Evolutionary conservation across 2,113 vertebrate genomes (phyloP), one percentile per base, ranked within the genome.

Genomic region (Eurystomus gularis): DNA sequence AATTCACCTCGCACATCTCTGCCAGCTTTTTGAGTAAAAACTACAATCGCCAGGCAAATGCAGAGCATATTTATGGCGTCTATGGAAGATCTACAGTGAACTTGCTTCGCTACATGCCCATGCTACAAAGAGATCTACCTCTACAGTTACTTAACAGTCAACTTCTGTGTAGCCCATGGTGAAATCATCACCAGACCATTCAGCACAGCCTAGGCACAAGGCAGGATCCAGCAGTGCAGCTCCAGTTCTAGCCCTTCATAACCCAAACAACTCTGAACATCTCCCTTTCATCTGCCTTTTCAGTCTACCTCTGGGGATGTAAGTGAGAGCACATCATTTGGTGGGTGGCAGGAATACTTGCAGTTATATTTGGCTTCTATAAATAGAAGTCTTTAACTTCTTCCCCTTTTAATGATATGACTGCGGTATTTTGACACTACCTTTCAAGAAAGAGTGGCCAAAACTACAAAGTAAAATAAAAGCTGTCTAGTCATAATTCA

Each of bases 1-100:
- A 0, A 68, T n/a, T 68, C 52, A 82, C 29, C 60, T 64, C 37
- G 2, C 1, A 2, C 0, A 1, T 25, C 40, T 49, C 44, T 75
- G 46, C 18, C 69, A 44, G 61, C 4, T 21, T 60, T 31, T 51
- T 57, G 39, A 93, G 48, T 39, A 52, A 62, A 81, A 18, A 21
- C 31, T 40, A 23, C 25, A 58, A 42, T 1, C 8, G 48, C 28
- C 42, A 82, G 25, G 33, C 17, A 78, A 88, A 64, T 2, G 20
- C 51, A 51, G 42, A 82, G 28, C 31, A 76, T 17, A 48, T 14
- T 31, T 0, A 44, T 1, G 46, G 16, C 0, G 3, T 26, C 52
- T 37, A 17, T 12, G 57, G 6, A 54, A 58, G 25, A 82, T 33
- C 55, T 40, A 11, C 51, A 35, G 2, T 12, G 18, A 96, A 26